phyloP scores from a whole-genome alignment of 2,797 vertebrate species.

The Bucorvus abyssinicus region DNA sequence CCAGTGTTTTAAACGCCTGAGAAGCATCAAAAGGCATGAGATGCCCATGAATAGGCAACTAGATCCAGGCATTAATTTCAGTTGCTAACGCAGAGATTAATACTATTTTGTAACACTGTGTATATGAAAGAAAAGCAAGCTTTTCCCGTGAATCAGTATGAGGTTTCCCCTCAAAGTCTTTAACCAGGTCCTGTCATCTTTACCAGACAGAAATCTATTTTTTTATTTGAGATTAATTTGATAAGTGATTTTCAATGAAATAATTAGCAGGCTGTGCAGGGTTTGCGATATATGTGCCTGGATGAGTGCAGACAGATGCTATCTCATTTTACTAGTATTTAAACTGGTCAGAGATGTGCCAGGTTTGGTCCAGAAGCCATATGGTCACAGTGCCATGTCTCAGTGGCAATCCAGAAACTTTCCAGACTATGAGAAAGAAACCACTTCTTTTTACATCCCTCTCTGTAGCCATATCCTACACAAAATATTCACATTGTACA shows the following conservation, averaged over 20 bases:
- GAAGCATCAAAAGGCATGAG: neutral
- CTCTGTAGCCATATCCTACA: neutral
- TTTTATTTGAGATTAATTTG: neutral
- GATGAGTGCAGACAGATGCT: neutral
- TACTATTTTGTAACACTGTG: neutral
- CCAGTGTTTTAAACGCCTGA: neutral
- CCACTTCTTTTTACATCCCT: neutral
- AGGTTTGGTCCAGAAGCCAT: neutral
- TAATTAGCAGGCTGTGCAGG: neutral
- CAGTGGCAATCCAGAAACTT: neutral
- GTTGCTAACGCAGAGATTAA: neutral
- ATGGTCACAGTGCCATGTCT: neutral
- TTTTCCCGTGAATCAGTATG: neutral
- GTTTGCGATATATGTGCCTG: neutral
- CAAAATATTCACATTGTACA: neutral
- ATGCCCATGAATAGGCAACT: neutral
- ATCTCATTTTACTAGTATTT: neutral
- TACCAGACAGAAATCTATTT: neutral
- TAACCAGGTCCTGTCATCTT: neutral
- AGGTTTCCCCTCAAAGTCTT: neutral
- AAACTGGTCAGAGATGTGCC: neutral
- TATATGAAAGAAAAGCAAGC: neutral
- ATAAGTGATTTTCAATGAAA: neutral
- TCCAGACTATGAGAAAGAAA: neutral
- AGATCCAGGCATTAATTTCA: neutral